Percentiles rank a stretch among this genome's conserved stretches.
Conservation (phyloP, 2,797 vertebrate species). For the Gorsachius magnificus region DNA sequence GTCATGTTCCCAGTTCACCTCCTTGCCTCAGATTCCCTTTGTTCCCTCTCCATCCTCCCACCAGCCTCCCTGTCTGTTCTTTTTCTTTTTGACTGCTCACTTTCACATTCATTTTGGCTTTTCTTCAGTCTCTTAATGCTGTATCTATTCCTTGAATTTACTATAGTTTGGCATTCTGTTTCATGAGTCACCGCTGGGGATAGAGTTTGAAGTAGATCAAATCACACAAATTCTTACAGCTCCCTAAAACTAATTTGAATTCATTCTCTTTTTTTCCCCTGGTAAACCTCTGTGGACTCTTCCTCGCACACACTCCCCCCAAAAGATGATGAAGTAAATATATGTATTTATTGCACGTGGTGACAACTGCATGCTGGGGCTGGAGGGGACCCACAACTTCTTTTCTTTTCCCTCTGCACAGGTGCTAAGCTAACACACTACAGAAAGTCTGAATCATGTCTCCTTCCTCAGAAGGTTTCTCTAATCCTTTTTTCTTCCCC, state of each 20-base stretch:
- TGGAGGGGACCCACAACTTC: neutral
- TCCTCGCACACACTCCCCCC: neutral
- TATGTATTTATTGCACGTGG: neutral
- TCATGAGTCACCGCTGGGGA: slow-evolving; percentile 15
- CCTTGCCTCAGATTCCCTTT: slow-evolving; percentile 33
- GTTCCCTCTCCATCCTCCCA: neutral
- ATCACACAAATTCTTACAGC: neutral
- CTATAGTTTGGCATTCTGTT: slow-evolving; percentile 25
- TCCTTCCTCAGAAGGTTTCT: neutral
- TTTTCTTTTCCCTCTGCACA: neutral
- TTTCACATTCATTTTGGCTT: slow-evolving; percentile 6
- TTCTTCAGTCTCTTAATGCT: neutral
- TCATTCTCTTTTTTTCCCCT: neutral
- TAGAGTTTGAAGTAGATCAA: slow-evolving; percentile 19
- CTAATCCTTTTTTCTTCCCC: neutral
- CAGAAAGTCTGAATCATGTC: neutral
- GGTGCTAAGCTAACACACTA: neutral
- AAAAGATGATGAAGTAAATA: neutral
- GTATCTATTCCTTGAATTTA: slow-evolving; percentile 30
- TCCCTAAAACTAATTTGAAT: neutral
- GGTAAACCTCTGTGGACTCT: neutral
- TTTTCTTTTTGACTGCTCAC: slow-evolving; percentile 10
- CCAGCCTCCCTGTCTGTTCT: slow-evolving; percentile 16
- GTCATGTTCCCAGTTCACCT: neutral
- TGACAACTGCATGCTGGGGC: neutral